phyloP scores from a whole-genome alignment of 2,797 vertebrate species.

The Cetoscarus ocellatus region DNA sequence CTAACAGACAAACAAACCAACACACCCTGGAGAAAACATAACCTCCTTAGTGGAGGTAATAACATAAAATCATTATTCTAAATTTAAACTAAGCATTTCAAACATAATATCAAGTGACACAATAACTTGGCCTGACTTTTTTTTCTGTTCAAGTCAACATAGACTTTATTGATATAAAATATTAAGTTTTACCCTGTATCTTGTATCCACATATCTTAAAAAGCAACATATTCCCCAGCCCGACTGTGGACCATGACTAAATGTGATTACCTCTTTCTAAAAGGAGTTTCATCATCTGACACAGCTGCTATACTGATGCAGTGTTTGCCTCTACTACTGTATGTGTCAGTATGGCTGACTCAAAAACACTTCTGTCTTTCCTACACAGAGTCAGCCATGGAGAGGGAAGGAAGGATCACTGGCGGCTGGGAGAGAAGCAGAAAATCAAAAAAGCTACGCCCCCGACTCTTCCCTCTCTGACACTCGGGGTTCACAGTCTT shows the following conservation, averaged over 20 bases:
- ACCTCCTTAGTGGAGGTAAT: too few relatives aligned
- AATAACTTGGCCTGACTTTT: too few relatives aligned
- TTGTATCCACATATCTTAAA: too few relatives aligned
- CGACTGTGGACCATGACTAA: conserved; percentile 14
- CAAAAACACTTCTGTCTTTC: conserved; percentile 41
- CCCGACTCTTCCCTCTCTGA: conserved; percentile 68
- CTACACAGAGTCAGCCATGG: conserved; percentile 37
- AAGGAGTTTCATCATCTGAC: conserved; percentile 62
- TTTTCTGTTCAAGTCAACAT: too few relatives aligned
- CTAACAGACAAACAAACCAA: too few relatives aligned
- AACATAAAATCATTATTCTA: too few relatives aligned
- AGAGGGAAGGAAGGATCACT: conserved; percentile 54
- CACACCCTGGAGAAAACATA: too few relatives aligned
- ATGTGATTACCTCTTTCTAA: conserved; percentile 58
- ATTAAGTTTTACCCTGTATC: too few relatives aligned
- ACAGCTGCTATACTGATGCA: conserved; percentile 34
- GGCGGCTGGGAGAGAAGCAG: conserved; percentile 61
- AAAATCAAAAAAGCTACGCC: conserved; percentile 69
- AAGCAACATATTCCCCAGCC: too few relatives aligned
- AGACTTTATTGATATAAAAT: too few relatives aligned
- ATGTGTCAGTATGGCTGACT: conserved; percentile 45
- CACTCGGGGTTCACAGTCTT: conserved; percentile 63
- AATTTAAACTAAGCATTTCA: too few relatives aligned
- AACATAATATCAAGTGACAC: too few relatives aligned
- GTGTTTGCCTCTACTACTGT: conserved; percentile 56